Percentiles rank a stretch among this genome's conserved stretches.
Conservation (phyloP, 1,140 invertebrate genomes). For the Cherax quadricarinatus region DNA sequence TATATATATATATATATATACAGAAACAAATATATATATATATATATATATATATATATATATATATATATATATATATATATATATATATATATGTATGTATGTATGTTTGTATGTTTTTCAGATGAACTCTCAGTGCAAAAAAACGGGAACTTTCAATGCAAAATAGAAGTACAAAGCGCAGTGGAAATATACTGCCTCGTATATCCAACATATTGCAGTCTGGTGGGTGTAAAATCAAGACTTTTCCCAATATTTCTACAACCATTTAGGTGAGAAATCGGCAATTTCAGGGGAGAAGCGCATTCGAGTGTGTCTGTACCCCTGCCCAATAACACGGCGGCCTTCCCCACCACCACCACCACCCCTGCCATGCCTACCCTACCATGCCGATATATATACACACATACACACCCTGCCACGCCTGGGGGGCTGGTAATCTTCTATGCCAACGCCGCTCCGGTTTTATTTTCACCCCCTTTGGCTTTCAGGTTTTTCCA, state of each 20-base stretch:
- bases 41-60: background rate
- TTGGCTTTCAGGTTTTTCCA: background rate
- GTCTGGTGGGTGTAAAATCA: background rate
- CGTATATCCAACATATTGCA: background rate
- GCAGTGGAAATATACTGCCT: background rate
- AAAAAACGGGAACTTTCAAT: background rate
- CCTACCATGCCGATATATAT: too few relatives aligned
- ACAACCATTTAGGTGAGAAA: background rate
- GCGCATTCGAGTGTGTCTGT: background rate
- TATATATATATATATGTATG: background rate
- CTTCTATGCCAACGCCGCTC: background rate
- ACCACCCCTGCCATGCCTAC: too few relatives aligned
- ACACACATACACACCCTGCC: too few relatives aligned
- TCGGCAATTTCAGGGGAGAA: background rate
- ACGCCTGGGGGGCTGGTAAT: too few relatives aligned
- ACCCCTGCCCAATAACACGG: background rate
- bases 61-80: background rate
- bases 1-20: background rate
- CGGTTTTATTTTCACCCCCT: background rate
- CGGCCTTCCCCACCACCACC: too few relatives aligned
- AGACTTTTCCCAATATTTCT: slow-evolving; percentile 1
- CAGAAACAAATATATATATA: background rate
- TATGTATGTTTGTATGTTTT: background rate
- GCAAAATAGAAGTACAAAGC: background rate
- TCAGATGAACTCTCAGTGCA: background rate